These are phyloP conservation scores for Rugalucina vietnamica DNA, from an alignment of 2,888 invertebrate genomes.

Conservation along the genomic window DNA sequence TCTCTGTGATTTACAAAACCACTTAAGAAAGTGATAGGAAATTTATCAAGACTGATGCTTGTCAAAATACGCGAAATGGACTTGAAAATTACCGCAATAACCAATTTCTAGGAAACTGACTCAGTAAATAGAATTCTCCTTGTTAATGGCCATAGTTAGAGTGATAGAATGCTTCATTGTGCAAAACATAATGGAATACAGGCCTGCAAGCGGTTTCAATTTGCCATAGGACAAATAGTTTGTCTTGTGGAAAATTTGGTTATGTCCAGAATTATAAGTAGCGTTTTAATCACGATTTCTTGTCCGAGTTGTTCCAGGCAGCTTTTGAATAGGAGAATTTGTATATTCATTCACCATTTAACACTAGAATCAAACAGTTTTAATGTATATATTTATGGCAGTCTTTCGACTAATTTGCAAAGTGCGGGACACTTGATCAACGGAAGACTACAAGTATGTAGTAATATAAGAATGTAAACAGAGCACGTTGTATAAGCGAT, in stretches of 20 bases:
- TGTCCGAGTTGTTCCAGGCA: no score
- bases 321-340: no score
- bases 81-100: slow-evolving; percentile 14
- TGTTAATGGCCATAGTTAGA: slow-evolving; percentile 17
- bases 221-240: slow-evolving; percentile 33
- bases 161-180: slow-evolving; percentile 33
- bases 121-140: not conserved
- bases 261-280: slow-evolving; percentile 39
- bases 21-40: slow-evolving; percentile 27
- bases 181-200: slow-evolving; percentile 37
- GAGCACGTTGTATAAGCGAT: no score
- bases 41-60: slow-evolving; percentile 8
- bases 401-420: no score
- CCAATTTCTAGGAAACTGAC: slow-evolving; percentile 6
- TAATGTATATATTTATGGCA: no score
- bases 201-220: slow-evolving; percentile 53
- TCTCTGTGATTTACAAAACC: slow-evolving; percentile 1
- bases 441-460: no score
- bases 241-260: slow-evolving; percentile 49
- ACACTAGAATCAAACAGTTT: no score
- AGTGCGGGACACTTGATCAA: no score
- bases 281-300: slow-evolving; percentile 43
- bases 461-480: no score
- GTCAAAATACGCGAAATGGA: slow-evolving; percentile 21
- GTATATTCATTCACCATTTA: no score